Conservation (phyloP, 2,113 vertebrate genomes). For the Calidris pugnax region DNA sequence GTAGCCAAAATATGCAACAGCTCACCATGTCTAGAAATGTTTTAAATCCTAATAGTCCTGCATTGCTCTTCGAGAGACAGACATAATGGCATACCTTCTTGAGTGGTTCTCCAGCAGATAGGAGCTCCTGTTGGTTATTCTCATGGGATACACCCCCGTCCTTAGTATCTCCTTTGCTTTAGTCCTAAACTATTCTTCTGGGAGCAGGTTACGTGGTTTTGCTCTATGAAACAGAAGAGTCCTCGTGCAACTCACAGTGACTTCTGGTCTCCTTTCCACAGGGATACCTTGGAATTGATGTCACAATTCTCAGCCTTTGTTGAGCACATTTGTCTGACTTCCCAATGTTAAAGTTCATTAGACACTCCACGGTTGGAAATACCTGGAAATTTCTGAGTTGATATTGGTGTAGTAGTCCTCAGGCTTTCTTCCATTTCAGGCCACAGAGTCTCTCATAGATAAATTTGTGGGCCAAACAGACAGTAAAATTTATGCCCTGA, state of each 20-base stretch:
- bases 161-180: background rate
- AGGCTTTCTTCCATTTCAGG: background rate
- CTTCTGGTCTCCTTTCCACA: background rate
- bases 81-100: background rate
- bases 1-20: background rate
- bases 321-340: background rate
- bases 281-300: background rate
- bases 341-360: background rate
- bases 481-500: background rate
- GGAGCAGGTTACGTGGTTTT: background rate
- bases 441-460: background rate
- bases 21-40: background rate
- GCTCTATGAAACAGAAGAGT: background rate
- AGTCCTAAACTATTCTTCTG: background rate
- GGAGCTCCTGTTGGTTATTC: background rate
- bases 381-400: background rate
- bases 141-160: background rate
- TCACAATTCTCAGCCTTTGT: background rate
- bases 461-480: background rate
- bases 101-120: background rate
- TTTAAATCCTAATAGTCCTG: background rate
- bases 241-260: background rate
- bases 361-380: background rate
- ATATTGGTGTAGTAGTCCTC: background rate
- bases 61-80: background rate